A percentile compares a stretch with the other conserved stretches of the same genome.
Evolutionary conservation across 2,797 vertebrate genomes (phyloP).

Genomic region (Sebastes jordani): DNA sequence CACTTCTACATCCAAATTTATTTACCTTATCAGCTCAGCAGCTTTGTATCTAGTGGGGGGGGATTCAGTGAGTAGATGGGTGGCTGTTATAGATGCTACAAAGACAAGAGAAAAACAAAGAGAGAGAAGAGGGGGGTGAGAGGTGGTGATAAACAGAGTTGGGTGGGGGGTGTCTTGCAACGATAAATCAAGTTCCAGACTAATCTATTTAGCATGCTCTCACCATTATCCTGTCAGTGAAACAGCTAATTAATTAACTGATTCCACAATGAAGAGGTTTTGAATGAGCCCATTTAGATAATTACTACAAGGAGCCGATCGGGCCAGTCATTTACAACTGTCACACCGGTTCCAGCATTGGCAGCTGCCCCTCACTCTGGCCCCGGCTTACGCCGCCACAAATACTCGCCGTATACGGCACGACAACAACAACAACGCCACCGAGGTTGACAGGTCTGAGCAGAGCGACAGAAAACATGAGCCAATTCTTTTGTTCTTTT

Average conservation of each 20-base stretch:
- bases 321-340: conserved; percentile 91
- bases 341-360: conserved; percentile 72
- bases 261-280: conserved; percentile 98
- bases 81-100: conserved; percentile 65
- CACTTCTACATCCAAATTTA: conserved; percentile 24
- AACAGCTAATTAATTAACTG: conserved; percentile 99
- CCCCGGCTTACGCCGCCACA: conserved; percentile 18
- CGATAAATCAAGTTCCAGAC: conserved; percentile 94
- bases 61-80: conserved; percentile 57
- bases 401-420: neutral
- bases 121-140: conserved; percentile 51
- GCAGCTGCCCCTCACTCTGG: conserved; percentile 78
- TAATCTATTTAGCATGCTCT: conserved; percentile 98
- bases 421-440: neutral
- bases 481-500: neutral
- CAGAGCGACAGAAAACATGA: neutral
- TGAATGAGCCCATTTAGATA: conserved; percentile 98
- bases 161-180: conserved; percentile 68
- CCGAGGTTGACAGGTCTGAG: neutral
- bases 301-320: conserved; percentile 96
- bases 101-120: conserved; percentile 70
- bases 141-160: conserved; percentile 79
- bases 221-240: conserved; percentile 95
- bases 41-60: conserved; percentile 44
- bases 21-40: conserved; percentile 53